Evolutionary conservation across 2,797 vertebrate genomes (phyloP), one percentile per base, ranked within the genome.

Genomic region (Lutjanus argentimaculatus): DNA sequence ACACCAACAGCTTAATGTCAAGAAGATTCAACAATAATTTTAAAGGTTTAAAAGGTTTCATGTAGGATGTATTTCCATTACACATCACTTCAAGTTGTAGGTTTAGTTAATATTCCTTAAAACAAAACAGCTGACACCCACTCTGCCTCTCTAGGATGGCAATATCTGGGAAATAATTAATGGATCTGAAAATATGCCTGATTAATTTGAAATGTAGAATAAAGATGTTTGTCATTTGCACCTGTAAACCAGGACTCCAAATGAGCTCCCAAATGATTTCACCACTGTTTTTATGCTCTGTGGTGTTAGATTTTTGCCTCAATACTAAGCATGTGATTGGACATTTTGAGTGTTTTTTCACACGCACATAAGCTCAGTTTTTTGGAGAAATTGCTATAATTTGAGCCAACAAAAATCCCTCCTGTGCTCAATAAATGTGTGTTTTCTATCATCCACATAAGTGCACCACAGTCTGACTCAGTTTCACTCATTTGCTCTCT

Each of bases 261-360:
- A 74, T 62, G 61, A 79, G 53, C 40, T 80, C 72, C 61, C 67
- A 46, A 75, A 46, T n/a, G 48, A 61, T 30, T 66, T 53, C 52
- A 17, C 11, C 9, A 17, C 36, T 51, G 15, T 15, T 8, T 40
- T 25, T 2, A 21, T 14, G 53, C 21, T 6, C 6, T 17, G 8
- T 58, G 15, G 57, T 7, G 9, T 36, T 10, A 9, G 22, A 36
- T 11, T 22, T 56, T 22, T 22, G n/a, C 21, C 48, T 43, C 2
- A 15, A 51, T 21, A 8, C 46, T 12, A 17, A 61, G 12, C 13
- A 0, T 43, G 49, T 2, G 7, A 36, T 4, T 17, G 40, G 61
- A 17, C 13, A 45, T 21, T 73, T 15, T 73, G 42, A 52, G 51
- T 10, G 6, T 13, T 14, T 51, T 51, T 48, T 48, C 7, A 15